These are phyloP conservation scores for Trididemnum nubilum DNA, from an alignment of 23 tunicate genomes.

Conservation along the genomic window DNA sequence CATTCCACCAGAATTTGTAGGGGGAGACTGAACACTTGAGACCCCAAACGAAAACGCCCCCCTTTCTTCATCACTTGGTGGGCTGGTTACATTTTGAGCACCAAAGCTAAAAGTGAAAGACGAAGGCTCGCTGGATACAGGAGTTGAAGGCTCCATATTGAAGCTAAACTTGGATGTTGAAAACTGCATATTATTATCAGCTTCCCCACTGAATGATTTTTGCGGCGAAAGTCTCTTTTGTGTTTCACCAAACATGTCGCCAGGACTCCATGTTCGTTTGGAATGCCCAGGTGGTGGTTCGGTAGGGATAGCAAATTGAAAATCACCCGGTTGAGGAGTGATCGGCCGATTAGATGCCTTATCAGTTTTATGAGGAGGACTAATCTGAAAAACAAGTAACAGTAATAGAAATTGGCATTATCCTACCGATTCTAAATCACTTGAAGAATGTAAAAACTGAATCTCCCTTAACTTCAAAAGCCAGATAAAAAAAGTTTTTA, in stretches of 20 bases:
- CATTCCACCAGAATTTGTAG: neutral
- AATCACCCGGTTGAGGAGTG: conserved; percentile 13
- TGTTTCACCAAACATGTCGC: neutral
- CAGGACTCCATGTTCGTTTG: neutral
- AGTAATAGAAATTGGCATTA: too few relatives aligned
- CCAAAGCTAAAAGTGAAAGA: conserved; percentile 3
- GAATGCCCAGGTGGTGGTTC: conserved; percentile 11
- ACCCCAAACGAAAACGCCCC: neutral
- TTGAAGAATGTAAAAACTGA: too few relatives aligned
- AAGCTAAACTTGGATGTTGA: neutral
- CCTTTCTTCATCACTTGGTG: neutral
- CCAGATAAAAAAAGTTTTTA: too few relatives aligned
- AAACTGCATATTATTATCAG: neutral
- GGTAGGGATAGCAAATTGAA: conserved; percentile 27
- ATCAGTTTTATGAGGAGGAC: neutral
- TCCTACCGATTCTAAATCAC: too few relatives aligned
- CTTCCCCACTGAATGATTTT: neutral
- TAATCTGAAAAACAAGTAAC: too few relatives aligned
- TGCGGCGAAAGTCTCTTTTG: neutral
- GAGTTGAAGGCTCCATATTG: neutral
- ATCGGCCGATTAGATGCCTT: neutral
- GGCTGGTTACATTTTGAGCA: neutral
- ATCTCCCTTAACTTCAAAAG: too few relatives aligned
- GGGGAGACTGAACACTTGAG: neutral
- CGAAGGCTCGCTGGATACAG: neutral